These are phyloP conservation scores for Oryctes rhinoceros DNA, from an alignment of 1,140 invertebrate species.

Conservation along the genomic window DNA sequence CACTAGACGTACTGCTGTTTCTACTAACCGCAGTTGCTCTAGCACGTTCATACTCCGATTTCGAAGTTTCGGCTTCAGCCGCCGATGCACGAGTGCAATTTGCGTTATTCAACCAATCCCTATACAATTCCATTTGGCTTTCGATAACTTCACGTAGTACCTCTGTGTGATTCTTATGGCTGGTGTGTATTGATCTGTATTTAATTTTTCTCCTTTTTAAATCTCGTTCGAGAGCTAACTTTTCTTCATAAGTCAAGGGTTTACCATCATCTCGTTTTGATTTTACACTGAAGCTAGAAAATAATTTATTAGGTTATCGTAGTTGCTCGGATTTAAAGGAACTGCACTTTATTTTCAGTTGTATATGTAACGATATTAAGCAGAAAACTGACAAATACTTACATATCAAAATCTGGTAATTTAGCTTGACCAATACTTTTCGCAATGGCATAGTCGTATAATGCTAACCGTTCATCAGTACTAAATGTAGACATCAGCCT, in stretches of 20 bases:
- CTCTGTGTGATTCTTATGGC: constrained; percentile 70
- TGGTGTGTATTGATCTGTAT: constrained; percentile 71
- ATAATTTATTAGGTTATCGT: background rate
- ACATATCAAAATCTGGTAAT: constrained; percentile 57
- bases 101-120: constrained; percentile 49
- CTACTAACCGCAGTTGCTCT: constrained; percentile 40
- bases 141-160: constrained; percentile 70
- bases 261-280: constrained; percentile 47
- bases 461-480: constrained; percentile 62
- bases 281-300: background rate
- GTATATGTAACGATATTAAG: background rate
- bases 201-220: constrained; percentile 70
- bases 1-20: constrained; percentile 46
- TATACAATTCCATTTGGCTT: constrained; percentile 63
- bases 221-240: constrained; percentile 68
- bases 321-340: too few species aligned
- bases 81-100: background rate
- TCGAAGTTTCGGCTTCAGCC: constrained; percentile 8
- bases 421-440: constrained; percentile 58
- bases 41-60: background rate
- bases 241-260: constrained; percentile 60
- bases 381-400: constrained; percentile 46
- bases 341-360: background rate
- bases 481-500: constrained; percentile 65
- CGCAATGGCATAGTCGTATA: constrained; percentile 64